Percentiles rank a stretch among this genome's conserved stretches.
These are phyloP conservation scores for Dicyrtoma fusca DNA, from an alignment of 2,888 invertebrate species.

Conservation along the genomic window DNA sequence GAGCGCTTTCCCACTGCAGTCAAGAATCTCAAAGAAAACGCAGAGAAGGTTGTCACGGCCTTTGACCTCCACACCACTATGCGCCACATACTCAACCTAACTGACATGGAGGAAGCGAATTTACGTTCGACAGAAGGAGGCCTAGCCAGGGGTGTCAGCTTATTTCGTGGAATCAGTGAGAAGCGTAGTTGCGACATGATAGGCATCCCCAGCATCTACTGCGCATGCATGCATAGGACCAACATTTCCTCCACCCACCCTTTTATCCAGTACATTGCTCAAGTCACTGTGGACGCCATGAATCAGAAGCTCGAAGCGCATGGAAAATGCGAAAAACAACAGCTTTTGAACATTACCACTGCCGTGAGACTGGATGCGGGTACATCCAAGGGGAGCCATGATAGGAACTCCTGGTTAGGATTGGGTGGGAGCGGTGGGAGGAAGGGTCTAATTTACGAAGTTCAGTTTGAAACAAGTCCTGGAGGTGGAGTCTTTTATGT, in stretches of 20 bases:
- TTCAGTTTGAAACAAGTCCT: neutral
- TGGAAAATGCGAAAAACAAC: neutral
- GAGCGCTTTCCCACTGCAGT: conserved; percentile 21
- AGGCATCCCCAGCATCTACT: conserved; percentile 38
- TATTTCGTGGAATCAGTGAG: conserved; percentile 37
- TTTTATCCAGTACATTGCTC: neutral
- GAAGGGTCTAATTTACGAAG: neutral
- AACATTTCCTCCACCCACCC: no score
- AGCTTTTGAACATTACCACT: neutral
- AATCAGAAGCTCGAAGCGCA: neutral
- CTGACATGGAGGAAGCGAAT: neutral
- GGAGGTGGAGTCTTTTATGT: conserved; percentile 6
- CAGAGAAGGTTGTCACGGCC: conserved; percentile 34
- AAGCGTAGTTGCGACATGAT: conserved; percentile 35
- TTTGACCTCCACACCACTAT: conserved; percentile 40
- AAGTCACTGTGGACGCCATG: neutral
- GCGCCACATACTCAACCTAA: conserved; percentile 30
- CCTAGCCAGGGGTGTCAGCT: neutral
- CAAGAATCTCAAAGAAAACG: conserved; percentile 31
- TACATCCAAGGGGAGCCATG: neutral
- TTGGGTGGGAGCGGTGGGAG: no score
- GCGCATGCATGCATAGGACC: conserved; percentile 19
- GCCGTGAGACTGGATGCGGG: neutral
- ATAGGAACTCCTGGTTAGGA: no score
- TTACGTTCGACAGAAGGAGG: no score